Evolutionary conservation across 2,888 invertebrate species (phyloP).

Genomic region (Ptychoptera contaminata): DNA sequence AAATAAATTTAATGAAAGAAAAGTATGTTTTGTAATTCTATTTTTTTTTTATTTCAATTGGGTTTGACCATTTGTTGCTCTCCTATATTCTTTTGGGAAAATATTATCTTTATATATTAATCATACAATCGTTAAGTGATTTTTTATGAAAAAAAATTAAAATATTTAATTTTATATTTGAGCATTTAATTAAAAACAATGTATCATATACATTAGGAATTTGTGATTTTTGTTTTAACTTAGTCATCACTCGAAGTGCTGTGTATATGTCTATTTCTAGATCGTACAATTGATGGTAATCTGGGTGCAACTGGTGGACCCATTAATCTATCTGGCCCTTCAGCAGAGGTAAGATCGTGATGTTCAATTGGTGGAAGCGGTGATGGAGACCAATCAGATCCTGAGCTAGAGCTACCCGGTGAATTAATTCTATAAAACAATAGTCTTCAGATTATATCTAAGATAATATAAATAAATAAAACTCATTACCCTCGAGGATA

Average conservation of each 20-base stretch:
- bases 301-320: conserved; percentile 25
- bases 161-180: too few relatives aligned
- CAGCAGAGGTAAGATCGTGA: conserved; percentile 6
- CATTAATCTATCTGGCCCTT: conserved; percentile 22
- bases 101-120: too few relatives aligned
- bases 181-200: not conserved
- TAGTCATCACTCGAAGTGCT: conserved; percentile 12
- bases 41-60: too few relatives aligned
- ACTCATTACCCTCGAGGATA: conserved; percentile 26
- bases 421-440: conserved; percentile 22
- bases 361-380: conserved; percentile 15
- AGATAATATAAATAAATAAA: not conserved
- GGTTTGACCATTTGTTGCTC: too few relatives aligned
- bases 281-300: conserved; percentile 18
- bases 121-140: too few relatives aligned
- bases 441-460: not conserved
- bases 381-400: conserved; percentile 31
- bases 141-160: too few relatives aligned
- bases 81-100: too few relatives aligned
- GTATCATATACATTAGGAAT: not conserved
- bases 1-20: too few relatives aligned
- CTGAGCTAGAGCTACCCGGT: conserved; percentile 28
- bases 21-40: too few relatives aligned
- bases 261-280: conserved; percentile 11
- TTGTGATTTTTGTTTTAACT: not conserved